These are phyloP conservation scores for Calidris pygmaea DNA, from an alignment of 2,113 vertebrate genomes.

Conservation along the genomic window DNA sequence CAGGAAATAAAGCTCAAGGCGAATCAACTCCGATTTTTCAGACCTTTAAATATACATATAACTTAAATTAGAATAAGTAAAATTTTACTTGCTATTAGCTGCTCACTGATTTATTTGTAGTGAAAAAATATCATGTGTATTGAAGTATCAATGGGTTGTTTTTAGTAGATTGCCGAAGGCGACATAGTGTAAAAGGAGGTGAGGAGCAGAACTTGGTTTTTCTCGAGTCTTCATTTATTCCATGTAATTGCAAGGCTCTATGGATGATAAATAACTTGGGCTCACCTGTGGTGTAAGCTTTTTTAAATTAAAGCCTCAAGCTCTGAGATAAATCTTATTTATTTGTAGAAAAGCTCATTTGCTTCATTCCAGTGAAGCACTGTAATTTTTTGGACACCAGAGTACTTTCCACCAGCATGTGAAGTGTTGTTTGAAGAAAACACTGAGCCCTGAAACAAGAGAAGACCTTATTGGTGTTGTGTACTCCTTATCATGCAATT, in stretches of 20 bases:
- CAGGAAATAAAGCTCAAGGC: not conserved
- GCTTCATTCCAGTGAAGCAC: not conserved
- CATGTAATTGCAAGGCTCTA: not conserved
- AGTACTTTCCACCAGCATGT: not conserved
- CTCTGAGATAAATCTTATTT: not conserved
- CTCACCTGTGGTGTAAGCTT: not conserved
- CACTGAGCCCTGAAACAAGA: not conserved
- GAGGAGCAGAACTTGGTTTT: not conserved
- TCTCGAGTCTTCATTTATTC: not conserved
- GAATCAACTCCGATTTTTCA: not conserved
- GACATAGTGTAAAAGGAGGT: not conserved
- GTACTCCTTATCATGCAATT: not conserved
- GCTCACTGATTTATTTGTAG: not conserved
- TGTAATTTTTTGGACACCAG: not conserved
- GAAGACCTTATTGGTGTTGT: fast-evolving
- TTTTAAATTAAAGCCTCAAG: not conserved
- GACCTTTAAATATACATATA: not conserved
- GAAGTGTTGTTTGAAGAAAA: not conserved
- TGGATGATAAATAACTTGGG: not conserved
- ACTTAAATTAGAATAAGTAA: not conserved
- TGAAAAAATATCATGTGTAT: not conserved
- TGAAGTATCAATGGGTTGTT: fast-evolving
- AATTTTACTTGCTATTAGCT: not conserved
- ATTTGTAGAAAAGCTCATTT: not conserved
- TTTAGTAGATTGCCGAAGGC: not conserved